phyloP scores from a whole-genome alignment of 2,113 vertebrate genomes.

The Tenebrosternarchus preto region DNA sequence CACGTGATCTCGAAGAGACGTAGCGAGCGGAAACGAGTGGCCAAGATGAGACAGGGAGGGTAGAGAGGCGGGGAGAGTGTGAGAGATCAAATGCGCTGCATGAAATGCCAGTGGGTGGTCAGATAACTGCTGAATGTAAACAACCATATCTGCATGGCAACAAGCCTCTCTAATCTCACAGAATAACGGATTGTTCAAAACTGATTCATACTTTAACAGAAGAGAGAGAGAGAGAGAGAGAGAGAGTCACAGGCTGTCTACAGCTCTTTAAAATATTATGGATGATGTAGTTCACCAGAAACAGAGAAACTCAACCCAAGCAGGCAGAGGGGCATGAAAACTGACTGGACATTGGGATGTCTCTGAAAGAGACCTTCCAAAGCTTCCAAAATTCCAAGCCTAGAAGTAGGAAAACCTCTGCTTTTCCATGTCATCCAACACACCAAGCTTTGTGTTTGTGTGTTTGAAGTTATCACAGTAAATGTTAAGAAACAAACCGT shows the following conservation, averaged over 20 bases:
- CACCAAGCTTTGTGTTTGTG: too few species aligned
- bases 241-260: neutral
- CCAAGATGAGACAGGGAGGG: neutral
- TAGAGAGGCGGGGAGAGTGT: neutral
- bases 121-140: neutral
- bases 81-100: neutral
- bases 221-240: neutral
- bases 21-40: neutral
- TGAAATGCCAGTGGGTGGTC: neutral
- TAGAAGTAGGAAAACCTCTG: neutral
- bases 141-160: neutral
- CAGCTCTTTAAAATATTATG: slow-evolving; percentile 47
- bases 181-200: neutral
- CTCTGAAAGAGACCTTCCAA: neutral
- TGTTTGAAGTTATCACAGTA: too few species aligned
- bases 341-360: neutral
- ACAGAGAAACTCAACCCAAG: slow-evolving; percentile 25
- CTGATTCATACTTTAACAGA: neutral
- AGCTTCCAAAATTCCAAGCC: neutral
- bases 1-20: neutral
- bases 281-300: slow-evolving; percentile 9
- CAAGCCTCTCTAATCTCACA: neutral
- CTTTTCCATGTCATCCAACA: too few species aligned
- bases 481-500: too few species aligned
- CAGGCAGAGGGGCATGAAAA: slow-evolving; percentile 4